Base-by-base conservation (phyloP, 1,140 invertebrate species). In the Dinoponera quadriceps region DNA sequence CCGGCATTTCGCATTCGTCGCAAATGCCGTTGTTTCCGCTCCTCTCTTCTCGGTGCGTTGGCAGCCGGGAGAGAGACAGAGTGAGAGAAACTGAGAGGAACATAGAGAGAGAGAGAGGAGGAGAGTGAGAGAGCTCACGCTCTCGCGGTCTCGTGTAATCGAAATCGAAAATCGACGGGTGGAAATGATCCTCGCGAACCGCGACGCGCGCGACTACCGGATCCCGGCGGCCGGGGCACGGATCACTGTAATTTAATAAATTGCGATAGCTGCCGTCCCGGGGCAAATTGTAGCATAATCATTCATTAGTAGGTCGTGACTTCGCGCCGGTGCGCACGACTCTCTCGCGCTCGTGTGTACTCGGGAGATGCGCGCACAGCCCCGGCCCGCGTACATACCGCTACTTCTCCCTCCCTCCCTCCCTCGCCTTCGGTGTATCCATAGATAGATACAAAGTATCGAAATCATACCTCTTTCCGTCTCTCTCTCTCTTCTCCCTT, bases 251-350 rank as follows among this genome's bases (percentile, higher is more conserved):
- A 94, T 94, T 94, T 93, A 93, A 93, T 93, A 93, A 94, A 94
- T 94, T 94, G 93, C 93, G 86, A 93, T 92, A 92, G 92, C 91
- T 92, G 91, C 93, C 89, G 92, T 92, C 91, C 88, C 88, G 89
- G 90, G 91, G 92, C 92, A 92, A 94, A 94, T 93, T 93, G 92
- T 93, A 93, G 92, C 92, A 92, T 93, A 94, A 93, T 94, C 92
- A 93, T 93, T 94, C 93, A 94, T 94, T 94, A 94, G 93, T 93
- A 90, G 92, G 93, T 94, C 93, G 93, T 94, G 93, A 93, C 93
- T 94, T 60, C 49, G 66, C 51, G 83, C 83, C 81, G 54, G 44
- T 84, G 49, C 60, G 48, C 73, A 75, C 73, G 73, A 75, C 73
- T 75, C 73, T 69, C n/a, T n/a, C n/a, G n/a, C 83, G 69, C 71